These are phyloP conservation scores for Drosophila kanekoi DNA, from an alignment of 2,888 invertebrate genomes.

Conservation along the genomic window DNA sequence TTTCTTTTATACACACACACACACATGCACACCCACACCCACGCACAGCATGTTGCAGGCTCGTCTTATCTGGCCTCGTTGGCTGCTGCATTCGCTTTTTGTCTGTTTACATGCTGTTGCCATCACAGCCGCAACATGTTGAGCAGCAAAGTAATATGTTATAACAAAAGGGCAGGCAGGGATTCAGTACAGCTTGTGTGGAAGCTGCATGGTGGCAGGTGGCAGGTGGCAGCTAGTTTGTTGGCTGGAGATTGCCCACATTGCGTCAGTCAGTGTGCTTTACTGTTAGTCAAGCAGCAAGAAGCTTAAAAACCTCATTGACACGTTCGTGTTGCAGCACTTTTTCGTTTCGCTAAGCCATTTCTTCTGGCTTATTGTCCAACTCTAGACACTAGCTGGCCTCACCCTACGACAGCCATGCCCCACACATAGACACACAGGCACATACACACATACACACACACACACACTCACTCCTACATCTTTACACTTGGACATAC, in stretches of 20 bases:
- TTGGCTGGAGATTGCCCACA: conserved; percentile 4
- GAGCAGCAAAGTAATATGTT: conserved; percentile 63
- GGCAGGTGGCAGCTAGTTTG: neutral
- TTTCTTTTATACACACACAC: conserved; percentile 4
- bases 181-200: conserved; percentile 17
- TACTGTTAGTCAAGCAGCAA: conserved; percentile 35
- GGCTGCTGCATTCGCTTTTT: conserved; percentile 59
- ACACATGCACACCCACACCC: neutral
- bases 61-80: conserved; percentile 46
- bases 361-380: conserved; percentile 50
- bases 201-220: neutral
- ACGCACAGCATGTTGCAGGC: conserved; percentile 37
- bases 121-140: conserved; percentile 64
- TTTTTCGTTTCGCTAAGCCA: conserved; percentile 57
- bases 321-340: conserved; percentile 71
- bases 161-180: conserved; percentile 58
- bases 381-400: neutral
- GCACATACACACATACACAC: neutral
- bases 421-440: neutral
- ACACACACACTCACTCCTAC: neutral
- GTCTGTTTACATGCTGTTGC: conserved; percentile 65
- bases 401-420: too few species aligned
- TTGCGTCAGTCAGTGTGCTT: conserved; percentile 25
- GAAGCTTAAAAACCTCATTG: conserved; percentile 74
- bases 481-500: conserved; percentile 46